Base-by-base conservation (phyloP, 1,140 invertebrate species). In the Pachyrhynchus sulphureomaculatus region DNA sequence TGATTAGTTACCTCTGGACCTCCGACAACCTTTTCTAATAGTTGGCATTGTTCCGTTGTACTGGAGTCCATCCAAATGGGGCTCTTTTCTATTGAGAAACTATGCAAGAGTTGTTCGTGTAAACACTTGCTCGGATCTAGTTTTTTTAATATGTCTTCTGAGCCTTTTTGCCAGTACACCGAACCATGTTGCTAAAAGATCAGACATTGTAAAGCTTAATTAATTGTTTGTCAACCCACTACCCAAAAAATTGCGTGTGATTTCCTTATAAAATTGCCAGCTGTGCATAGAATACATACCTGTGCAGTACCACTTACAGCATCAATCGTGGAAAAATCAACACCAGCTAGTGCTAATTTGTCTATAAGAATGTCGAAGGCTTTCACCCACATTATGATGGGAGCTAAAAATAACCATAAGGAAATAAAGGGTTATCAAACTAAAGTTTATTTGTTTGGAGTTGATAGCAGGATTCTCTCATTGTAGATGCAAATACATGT, bases 61-160 rank as follows among this genome's bases (percentile, higher is more conserved):
- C 92, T 95, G 0, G 90, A 89, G 77, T 98, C 95, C 94, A 96
- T 96, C 96, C 96, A 99, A 23, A 96, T 86, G 0, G 96, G 96
- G n/a, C 92, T 92, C 51, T 92, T 83, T 0, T 81, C 75, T 1
- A 93, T 68, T 10, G 90, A 86, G 76, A 98, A 98, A 4, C 81
- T 82, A 12, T 82, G 81, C 0, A 84, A 84, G 10, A 98, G 78
- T 76, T 97, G 92, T 41, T 90, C 85, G 77, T 95, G 88, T 13
- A 98, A 74, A 74, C 92, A 92, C 71, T 88, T 85, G 6, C 83
- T 80, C 0, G 91, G 78, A 64, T 91, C 81, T 13, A 96, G 78
- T 41, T 78, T 83, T 55, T 76, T 70, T 1, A 98, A 77, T 0
- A 82, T 80, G n/a, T 82, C 67, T 52, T 83, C 79, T 10, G 90